Conservation (phyloP, 2,113 vertebrate genomes). For the Casuarius casuarius region DNA sequence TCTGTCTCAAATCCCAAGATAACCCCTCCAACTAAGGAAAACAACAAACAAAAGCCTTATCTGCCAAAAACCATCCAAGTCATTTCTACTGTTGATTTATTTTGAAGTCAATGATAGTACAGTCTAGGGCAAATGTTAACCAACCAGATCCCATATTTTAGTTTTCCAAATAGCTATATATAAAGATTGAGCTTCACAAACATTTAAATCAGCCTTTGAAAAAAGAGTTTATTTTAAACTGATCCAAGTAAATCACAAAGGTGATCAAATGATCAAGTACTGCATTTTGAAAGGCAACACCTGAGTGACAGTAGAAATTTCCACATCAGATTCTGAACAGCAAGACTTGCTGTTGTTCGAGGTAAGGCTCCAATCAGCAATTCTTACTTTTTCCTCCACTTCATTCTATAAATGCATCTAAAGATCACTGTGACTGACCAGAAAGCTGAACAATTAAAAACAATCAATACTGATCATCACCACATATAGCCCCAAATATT, state of each 20-base stretch:
- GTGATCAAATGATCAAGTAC: not conserved
- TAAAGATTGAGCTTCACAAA: not conserved
- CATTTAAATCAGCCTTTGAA: not conserved
- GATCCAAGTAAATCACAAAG: not conserved
- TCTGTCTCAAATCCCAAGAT: not conserved
- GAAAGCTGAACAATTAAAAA: not conserved
- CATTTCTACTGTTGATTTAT: conserved; percentile 1
- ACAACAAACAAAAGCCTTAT: conserved; percentile 17
- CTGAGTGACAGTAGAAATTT: not conserved
- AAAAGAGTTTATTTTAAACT: not conserved
- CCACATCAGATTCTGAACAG: not conserved
- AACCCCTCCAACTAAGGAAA: not conserved
- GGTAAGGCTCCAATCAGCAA: not conserved
- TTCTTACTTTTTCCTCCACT: not conserved
- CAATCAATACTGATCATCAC: not conserved
- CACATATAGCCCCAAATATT: not conserved
- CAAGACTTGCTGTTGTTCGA: not conserved
- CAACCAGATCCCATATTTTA: not conserved
- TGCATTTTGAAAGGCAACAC: not conserved
- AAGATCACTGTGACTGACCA: not conserved
- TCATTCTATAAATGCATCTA: not conserved
- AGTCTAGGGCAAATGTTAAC: conserved; percentile 26
- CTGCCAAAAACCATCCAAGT: conserved; percentile 20
- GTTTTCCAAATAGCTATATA: not conserved
- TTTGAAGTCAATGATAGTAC: conserved; percentile 24